A percentile compares a stretch with the other conserved stretches of the same genome.
phyloP scores from a whole-genome alignment of 2,888 invertebrate genomes.

The Erannis defoliaria region DNA sequence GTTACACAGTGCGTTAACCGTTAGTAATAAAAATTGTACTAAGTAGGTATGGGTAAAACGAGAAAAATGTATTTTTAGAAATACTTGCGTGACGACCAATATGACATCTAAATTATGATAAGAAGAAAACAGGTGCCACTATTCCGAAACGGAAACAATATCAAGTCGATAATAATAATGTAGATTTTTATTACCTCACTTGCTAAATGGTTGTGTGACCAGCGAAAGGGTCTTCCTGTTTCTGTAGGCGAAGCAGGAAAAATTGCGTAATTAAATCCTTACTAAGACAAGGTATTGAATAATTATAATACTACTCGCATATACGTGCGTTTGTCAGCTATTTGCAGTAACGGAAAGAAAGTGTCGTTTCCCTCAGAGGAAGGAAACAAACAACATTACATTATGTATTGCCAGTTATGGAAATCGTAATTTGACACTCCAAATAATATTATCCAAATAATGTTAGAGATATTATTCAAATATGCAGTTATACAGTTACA shows the following conservation, averaged over 20 bases:
- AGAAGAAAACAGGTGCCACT: too few relatives aligned
- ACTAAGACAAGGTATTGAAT: constrained; percentile 45
- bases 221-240: constrained; percentile 14
- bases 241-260: constrained; percentile 11
- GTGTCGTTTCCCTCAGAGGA: constrained; percentile 44
- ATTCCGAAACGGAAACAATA: background rate
- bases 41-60: too few relatives aligned
- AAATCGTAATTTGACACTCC: constrained; percentile 1
- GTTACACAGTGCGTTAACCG: too few relatives aligned
- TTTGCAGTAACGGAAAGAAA: constrained; percentile 50
- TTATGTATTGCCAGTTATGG: constrained; percentile 9
- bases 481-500: too few relatives aligned
- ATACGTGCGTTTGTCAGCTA: constrained; percentile 29
- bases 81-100: too few relatives aligned
- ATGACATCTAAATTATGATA: too few relatives aligned
- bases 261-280: constrained; percentile 44
- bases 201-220: background rate
- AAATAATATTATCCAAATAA: background rate
- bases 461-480: too few relatives aligned
- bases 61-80: too few relatives aligned
- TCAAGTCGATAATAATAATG: background rate
- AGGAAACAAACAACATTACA: constrained; percentile 44
- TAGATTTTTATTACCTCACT: background rate
- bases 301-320: constrained; percentile 28
- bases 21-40: too few relatives aligned